Base-by-base conservation (phyloP, 2,888 invertebrate species). In the Hydriomena furcata region DNA sequence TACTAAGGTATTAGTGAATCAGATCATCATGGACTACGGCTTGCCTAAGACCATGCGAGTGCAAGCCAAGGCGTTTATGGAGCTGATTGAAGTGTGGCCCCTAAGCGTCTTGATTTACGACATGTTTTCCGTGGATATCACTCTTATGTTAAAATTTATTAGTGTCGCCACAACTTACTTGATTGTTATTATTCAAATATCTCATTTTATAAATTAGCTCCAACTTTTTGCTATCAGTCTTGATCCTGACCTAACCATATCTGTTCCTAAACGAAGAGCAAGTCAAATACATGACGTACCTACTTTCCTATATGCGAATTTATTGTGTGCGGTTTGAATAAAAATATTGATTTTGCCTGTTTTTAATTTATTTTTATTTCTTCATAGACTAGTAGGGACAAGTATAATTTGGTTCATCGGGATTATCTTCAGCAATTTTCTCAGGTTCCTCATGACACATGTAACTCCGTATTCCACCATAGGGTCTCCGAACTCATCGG, bases 91-190 rank as follows among this genome's bases (percentile, higher is more conserved):
- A 24, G 73, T 79, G 0, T 84, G 82, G 81, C 72, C 80, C 1
- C 54, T 82, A 10, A 60, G 64, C 0, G 66, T 82, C 5, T 71
- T 60, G 13, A 64, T 80, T 2, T 86, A 78, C 40, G 77, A 83
- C 44, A 79, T 86, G 79, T 80, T 84, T 54, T 69, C 76, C 3
- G 71, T 87, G 1, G 81, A 87, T 53, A 73, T 84, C 12, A 79
- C 79, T 1, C 58, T 87, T 2, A 76, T 84, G 64, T 63, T 85
- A 6, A 84, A 84, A 41, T 86, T 84, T 49, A 73, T 84, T 27
- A 84, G 82, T 55, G 76, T 84, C 2, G 76, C 82, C 8, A 82
- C 84, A 0, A 83, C 85, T 0, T 86, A 84, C 57, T 71, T 85
- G 37, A 83, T 87, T 63, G 73, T 86, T 12, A 76, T 84, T 21